Conservation (phyloP, 2,888 invertebrate species). For the Coelinius sp. region DNA sequence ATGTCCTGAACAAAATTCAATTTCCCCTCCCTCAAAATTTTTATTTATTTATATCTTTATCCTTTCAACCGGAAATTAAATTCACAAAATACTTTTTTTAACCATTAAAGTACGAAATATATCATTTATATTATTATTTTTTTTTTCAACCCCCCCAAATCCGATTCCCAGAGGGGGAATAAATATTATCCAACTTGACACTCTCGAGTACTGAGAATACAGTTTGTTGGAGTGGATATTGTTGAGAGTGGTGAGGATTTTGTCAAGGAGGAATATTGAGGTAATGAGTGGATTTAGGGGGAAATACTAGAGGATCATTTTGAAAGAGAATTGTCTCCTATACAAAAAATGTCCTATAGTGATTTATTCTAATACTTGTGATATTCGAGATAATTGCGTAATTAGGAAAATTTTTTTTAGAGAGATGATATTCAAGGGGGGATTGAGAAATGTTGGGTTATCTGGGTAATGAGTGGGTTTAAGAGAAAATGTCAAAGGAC, state of each 20-base stretch:
- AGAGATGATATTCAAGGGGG: too few species aligned
- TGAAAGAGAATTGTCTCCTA: too few species aligned
- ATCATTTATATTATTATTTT: neutral
- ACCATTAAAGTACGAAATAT: neutral
- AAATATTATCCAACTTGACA: conserved; percentile 4
- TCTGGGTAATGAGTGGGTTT: too few species aligned
- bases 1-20: conserved; percentile 7
- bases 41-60: neutral
- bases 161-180: neutral
- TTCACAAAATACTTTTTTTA: neutral
- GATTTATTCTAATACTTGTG: too few species aligned
- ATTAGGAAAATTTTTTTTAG: too few species aligned
- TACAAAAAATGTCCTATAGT: too few species aligned
- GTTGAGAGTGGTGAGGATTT: neutral
- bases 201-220: neutral
- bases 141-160: neutral
- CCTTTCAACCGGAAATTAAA: neutral
- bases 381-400: too few species aligned
- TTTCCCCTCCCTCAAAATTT: conserved; percentile 7
- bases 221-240: neutral
- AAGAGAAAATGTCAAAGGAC: too few species aligned
- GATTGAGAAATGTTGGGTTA: too few species aligned
- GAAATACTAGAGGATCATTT: too few species aligned
- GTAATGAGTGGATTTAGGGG: neutral
- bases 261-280: neutral